Evolutionary conservation across 1,140 invertebrate species (phyloP), one percentile per base, ranked within the genome.

Genomic region (Drosophila guanche): DNA sequence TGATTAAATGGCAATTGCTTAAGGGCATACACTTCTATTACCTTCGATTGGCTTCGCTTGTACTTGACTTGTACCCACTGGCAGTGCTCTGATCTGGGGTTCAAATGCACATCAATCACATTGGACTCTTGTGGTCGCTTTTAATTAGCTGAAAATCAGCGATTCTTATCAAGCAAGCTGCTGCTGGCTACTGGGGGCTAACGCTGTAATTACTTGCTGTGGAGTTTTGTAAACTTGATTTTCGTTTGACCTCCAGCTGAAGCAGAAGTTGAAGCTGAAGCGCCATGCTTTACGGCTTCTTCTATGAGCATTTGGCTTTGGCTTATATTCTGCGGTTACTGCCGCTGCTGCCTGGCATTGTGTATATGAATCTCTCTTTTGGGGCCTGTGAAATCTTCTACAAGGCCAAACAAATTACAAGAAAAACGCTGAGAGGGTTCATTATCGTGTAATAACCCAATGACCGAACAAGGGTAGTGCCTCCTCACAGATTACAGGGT

Each of bases 381-480:
- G 67, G 59, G 37, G 47, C 10, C 72, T 80, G 77, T 76, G 77
- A 80, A 80, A 80, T 80, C 72, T 80, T 80, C 77, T 76, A 80
- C 48, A 86, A 88, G 83, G 83, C 75, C 75, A 83, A 43, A 25
- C 51, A 79, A 86, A 86, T 86, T 86, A 86, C 83, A 86, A 88
- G 68, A 83, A 69, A 68, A 45, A 6, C 53, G 57, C 45, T 53
- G 51, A 52, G 52, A 20, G 74, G 88, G 83, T 86, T 86, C 83
- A 86, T 86, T 86, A 86, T 86, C 83, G 88, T 37, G 3, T 86
- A 86, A 88, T 86, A 83, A 88, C 83, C 83, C 83, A 86, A 88
- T 86, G 83, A 86, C 83, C 83, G 88, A 86, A 70, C 81, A 88
- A 74, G 37, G 50, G 45, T 69, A 37, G 12, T 37, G 33, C 33